A percentile compares a stretch with the other conserved stretches of the same genome.
These are phyloP conservation scores for Heliocidaris erythrogramma DNA, from an alignment of 35 echinoderm and acorn worm species.

Conservation along the genomic window DNA sequence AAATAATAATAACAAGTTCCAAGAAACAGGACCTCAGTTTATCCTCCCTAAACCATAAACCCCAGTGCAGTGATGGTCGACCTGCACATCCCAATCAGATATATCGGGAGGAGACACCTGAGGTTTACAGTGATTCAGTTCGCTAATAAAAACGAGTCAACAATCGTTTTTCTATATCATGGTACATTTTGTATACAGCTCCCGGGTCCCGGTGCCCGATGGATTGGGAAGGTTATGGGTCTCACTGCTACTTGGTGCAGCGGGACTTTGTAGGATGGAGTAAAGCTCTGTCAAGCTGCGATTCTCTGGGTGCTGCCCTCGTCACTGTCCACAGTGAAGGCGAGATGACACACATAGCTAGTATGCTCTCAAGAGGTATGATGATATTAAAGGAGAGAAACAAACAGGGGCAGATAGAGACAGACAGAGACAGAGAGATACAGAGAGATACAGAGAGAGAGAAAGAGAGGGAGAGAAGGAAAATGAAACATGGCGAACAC, in stretches of 20 bases:
- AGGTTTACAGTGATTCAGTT: too few relatives aligned
- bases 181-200: neutral
- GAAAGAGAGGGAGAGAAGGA: neutral
- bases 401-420: too few relatives aligned
- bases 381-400: neutral
- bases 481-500: neutral
- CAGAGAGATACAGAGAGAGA: too few relatives aligned
- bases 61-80: too few relatives aligned
- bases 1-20: too few relatives aligned
- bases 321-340: slow-evolving; percentile 66
- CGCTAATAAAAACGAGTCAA: neutral
- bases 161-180: neutral
- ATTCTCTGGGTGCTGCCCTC: slow-evolving; percentile 51
- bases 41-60: too few relatives aligned
- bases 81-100: neutral
- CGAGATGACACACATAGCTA: slow-evolving; percentile 63
- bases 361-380: slow-evolving; percentile 59
- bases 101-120: too few relatives aligned
- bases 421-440: too few relatives aligned
- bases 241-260: slow-evolving; percentile 72
- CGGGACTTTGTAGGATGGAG: slow-evolving; percentile 60
- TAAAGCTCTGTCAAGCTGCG: slow-evolving; percentile 46
- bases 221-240: slow-evolving; percentile 69
- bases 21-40: too few relatives aligned
- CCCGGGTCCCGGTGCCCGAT: slow-evolving; percentile 57